These are phyloP conservation scores for Sander vitreus DNA, from an alignment of 2,113 vertebrate species.

Conservation along the genomic window DNA sequence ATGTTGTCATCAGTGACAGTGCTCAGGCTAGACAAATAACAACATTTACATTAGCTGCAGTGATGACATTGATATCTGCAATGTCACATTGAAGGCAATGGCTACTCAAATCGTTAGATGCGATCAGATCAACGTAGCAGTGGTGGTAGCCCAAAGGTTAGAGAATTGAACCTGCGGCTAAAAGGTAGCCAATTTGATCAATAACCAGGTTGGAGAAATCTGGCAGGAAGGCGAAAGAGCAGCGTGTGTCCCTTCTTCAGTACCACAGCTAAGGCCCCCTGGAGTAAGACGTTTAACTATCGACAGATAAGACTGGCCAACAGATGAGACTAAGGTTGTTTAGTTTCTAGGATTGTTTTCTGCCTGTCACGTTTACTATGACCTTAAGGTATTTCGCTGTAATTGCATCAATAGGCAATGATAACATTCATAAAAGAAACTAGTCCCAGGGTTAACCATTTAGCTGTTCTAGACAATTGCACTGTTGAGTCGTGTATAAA, in stretches of 20 bases:
- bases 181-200: constrained; percentile 4
- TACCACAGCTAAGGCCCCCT: constrained; percentile 6
- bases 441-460: constrained; percentile 3
- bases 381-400: neutral
- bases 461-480: neutral
- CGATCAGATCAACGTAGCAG: neutral
- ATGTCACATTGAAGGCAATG: constrained; percentile 15
- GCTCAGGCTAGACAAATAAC: neutral
- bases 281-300: neutral
- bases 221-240: neutral
- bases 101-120: constrained; percentile 20
- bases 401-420: constrained; percentile 1
- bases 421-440: constrained; percentile 11
- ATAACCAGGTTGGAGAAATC: constrained; percentile 10
- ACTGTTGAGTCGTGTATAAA: constrained; percentile 2
- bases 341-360: neutral
- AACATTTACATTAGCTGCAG: constrained; percentile 10
- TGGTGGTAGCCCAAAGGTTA: neutral
- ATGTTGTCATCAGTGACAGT: neutral
- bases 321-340: neutral
- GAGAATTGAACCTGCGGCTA: neutral
- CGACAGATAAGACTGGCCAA: neutral
- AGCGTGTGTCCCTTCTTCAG: neutral
- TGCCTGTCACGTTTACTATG: neutral
- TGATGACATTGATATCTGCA: neutral